Conservation (phyloP, 2,797 vertebrate genomes). For the Fistularia tabacaria region DNA sequence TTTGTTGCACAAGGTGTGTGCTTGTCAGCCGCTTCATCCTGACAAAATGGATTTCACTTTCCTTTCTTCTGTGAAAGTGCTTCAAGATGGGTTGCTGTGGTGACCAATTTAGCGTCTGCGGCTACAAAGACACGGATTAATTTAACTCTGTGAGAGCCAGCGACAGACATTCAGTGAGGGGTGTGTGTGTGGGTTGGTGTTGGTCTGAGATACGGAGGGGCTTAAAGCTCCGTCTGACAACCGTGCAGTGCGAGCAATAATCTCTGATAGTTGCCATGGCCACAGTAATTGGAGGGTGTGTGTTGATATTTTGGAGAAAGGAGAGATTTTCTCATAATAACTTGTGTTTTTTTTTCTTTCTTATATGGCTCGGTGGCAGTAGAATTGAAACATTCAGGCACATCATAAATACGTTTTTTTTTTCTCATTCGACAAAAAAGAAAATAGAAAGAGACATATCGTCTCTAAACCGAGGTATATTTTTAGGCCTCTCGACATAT, state of each 20-base stretch:
- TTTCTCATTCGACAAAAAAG: too few relatives aligned
- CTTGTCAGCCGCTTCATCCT: slow-evolving; percentile 4
- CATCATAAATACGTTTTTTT: not conserved
- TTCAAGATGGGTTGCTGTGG: slow-evolving; percentile 50
- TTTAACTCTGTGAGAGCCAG: slow-evolving; percentile 24
- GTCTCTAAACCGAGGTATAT: too few relatives aligned
- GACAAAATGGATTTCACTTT: slow-evolving; percentile 29
- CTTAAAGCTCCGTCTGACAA: slow-evolving; percentile 54
- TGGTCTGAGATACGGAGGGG: slow-evolving; percentile 50
- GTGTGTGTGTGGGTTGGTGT: slow-evolving; percentile 25
- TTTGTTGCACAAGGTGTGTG: slow-evolving; percentile 1
- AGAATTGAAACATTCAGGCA: slow-evolving; percentile 8
- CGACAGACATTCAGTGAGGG: slow-evolving; percentile 11
- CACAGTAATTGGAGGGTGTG: slow-evolving; percentile 60
- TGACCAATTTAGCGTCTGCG: slow-evolving; percentile 54
- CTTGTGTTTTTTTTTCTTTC: not conserved
- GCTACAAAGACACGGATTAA: slow-evolving; percentile 65
- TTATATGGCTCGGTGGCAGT: slow-evolving; percentile 1
- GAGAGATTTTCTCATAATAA: slow-evolving; percentile 14
- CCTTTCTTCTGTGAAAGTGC: slow-evolving; percentile 24
- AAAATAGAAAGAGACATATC: too few relatives aligned
- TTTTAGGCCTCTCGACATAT: too few relatives aligned
- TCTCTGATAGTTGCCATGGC: slow-evolving; percentile 77
- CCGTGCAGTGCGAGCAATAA: slow-evolving; percentile 58
- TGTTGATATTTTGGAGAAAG: slow-evolving; percentile 38